Conservation (phyloP, 1,140 invertebrate genomes). For the Drosophila novamexicana region DNA sequence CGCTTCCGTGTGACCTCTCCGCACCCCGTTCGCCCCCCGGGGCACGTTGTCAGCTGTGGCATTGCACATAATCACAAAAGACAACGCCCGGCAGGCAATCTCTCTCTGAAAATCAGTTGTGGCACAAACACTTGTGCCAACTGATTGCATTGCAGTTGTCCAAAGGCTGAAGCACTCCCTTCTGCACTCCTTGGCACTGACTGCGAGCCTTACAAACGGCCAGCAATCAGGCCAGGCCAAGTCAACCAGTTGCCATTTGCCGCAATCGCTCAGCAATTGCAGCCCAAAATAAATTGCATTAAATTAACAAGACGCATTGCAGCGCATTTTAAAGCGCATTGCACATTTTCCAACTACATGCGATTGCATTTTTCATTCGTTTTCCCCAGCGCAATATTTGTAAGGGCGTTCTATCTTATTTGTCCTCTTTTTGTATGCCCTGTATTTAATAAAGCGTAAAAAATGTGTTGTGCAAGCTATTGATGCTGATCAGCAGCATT, state of each 20-base stretch:
- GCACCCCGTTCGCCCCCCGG: conserved; percentile 13
- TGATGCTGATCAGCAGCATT: background rate
- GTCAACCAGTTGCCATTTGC: background rate
- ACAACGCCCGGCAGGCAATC: conserved; percentile 63
- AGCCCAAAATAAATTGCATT: conserved; percentile 45
- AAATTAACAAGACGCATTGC: conserved; percentile 47
- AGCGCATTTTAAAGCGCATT: conserved; percentile 39
- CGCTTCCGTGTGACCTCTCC: conserved; percentile 61
- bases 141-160: conserved; percentile 47
- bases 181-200: conserved; percentile 10
- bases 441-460: conserved; percentile 1
- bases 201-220: conserved; percentile 24
- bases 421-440: background rate
- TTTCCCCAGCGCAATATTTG: conserved; percentile 15
- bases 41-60: conserved; percentile 54
- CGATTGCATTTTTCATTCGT: conserved; percentile 34
- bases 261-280: conserved; percentile 28
- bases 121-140: conserved; percentile 42
- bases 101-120: conserved; percentile 36
- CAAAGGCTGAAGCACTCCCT: background rate
- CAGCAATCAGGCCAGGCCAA: conserved; percentile 19
- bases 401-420: background rate
- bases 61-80: conserved; percentile 75
- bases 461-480: background rate
- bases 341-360: conserved; percentile 33